Evolutionary conservation across 2,888 invertebrate species (phyloP), one percentile per base, ranked within the genome.

Genomic region (Drosophila neonasuta): DNA sequence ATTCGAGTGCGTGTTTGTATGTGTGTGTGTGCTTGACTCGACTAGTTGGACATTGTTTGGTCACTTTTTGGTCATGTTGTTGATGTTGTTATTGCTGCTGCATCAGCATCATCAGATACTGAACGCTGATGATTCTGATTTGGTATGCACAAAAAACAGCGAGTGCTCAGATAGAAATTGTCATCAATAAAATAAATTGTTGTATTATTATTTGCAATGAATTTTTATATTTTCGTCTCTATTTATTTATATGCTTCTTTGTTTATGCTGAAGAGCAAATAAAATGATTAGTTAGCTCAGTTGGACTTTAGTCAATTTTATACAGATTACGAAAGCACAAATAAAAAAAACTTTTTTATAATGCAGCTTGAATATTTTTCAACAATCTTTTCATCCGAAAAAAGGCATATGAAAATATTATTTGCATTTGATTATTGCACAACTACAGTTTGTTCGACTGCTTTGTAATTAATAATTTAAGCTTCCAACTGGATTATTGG

Each of bases 171-270:
- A 78, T 62, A 63, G 59, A 71, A 64, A 80, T 74, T 71, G 71
- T 83, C 75, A 86, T 86, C 81, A 86, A 79, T 84, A 81, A 81
- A 71, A 81, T 68, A 74, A 81, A 80, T 84, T 69, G 71, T 63
- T 71, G 63, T 63, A 55, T 58, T 70, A 70, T 51, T 79, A 69
- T 72, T 51, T 55, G 39, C 49, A 42, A 34, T 60, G 52, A 11
- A 57, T 54, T 62, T 36, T 62, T 48, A 56, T 48, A 15, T 67
- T 51, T 15, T 44, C 42, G 15, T 29, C 0, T 32, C 32, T 10
- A 10, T 36, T 51, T 39, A 2, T 64, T 42, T 46, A 30, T 57
- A 5, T 34, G 15, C 20, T 32, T 29, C 15, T 34, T 11, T 17
- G 11, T 9, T 32, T 24, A 6, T 30, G 54, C 39, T 32, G 48